A percentile compares a stretch with the other conserved stretches of the same genome.
Evolutionary conservation across 2,888 invertebrate genomes (phyloP).

Genomic region (Hedychridium roseum): DNA sequence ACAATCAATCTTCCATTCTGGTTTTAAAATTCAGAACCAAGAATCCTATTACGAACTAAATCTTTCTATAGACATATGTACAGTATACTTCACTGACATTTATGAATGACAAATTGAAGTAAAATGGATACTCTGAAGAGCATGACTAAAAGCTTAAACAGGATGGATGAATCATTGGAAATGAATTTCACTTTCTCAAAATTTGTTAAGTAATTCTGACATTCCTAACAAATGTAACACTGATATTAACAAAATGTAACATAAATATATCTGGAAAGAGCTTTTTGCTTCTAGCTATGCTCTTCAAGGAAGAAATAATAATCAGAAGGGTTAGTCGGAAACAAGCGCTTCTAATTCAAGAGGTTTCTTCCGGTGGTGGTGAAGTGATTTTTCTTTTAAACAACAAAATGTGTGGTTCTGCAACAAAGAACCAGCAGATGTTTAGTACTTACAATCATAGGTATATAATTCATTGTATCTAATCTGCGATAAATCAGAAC

Average conservation of each 20-base stretch:
- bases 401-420: conserved; percentile 90
- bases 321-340: conserved; percentile 37
- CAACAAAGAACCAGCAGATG: conserved; percentile 49
- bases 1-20: conserved; percentile 13
- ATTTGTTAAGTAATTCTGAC: too few relatives aligned
- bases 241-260: too few relatives aligned
- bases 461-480: too few relatives aligned
- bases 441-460: not conserved
- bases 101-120: conserved; percentile 29
- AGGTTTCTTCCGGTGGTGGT: conserved; percentile 61
- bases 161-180: too few relatives aligned
- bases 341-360: conserved; percentile 21
- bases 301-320: conserved; percentile 39
- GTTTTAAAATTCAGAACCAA: conserved; percentile 13
- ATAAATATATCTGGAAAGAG: too few relatives aligned
- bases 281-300: too few relatives aligned
- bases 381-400: conserved; percentile 79
- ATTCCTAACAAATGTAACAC: too few relatives aligned
- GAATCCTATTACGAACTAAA: conserved; percentile 42
- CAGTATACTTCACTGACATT: conserved; percentile 44
- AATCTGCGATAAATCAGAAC: not conserved
- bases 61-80: conserved; percentile 52
- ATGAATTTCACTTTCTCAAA: conserved; percentile 3
- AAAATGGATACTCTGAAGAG: conserved; percentile 19
- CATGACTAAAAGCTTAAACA: too few relatives aligned